Conservation (phyloP, 2,888 invertebrate genomes). For the Sarcophaga subvicina region DNA sequence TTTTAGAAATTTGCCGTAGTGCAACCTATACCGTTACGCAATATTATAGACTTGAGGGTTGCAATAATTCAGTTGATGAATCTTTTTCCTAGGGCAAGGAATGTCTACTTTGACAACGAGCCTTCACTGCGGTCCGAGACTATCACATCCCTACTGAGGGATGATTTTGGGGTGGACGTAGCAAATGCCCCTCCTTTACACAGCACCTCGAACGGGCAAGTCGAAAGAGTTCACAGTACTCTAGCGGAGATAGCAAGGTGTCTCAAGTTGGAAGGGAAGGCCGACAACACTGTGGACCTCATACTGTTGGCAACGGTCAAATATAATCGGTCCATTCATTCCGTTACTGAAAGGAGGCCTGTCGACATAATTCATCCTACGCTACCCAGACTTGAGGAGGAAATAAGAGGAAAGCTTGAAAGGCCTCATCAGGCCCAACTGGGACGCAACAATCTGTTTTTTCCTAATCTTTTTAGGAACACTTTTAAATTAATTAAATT, state of each 20-base stretch:
- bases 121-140: constrained; percentile 27
- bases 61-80: constrained; percentile 43
- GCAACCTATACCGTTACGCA: constrained; percentile 67
- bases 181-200: constrained; percentile 28
- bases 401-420: no score
- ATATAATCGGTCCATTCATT: constrained; percentile 59
- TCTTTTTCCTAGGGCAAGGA: constrained; percentile 12
- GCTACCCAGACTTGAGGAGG: no score
- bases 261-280: constrained; percentile 21
- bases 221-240: constrained; percentile 68
- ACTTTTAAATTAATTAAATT: no score
- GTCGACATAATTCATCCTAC: no score
- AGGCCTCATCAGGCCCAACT: no score
- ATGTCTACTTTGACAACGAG: constrained; percentile 41
- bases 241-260: constrained; percentile 66
- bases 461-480: no score
- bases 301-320: constrained; percentile 47
- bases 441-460: no score
- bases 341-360: no score
- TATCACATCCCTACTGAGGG: constrained; percentile 9
- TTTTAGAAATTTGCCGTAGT: constrained; percentile 70
- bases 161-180: constrained; percentile 19
- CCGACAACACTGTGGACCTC: constrained; percentile 34
- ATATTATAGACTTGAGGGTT: constrained; percentile 67
- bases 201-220: constrained; percentile 66